Percentiles rank a stretch among this genome's conserved stretches.
These are phyloP conservation scores for Drosophila neocordata DNA, from an alignment of 1,140 invertebrate species.

Conservation along the genomic window DNA sequence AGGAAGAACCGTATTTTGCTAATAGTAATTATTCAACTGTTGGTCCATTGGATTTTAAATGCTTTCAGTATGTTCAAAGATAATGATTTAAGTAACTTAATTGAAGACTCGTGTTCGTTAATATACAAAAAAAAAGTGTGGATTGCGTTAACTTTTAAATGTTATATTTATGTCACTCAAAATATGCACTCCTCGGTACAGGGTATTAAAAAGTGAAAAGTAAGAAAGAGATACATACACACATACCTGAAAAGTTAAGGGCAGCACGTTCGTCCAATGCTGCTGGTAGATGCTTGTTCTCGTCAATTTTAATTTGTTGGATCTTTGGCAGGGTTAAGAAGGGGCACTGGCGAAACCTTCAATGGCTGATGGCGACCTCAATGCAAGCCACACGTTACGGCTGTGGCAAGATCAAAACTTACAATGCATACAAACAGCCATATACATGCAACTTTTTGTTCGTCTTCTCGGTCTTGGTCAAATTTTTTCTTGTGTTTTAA, in stretches of 20 bases:
- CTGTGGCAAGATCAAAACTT: conserved; percentile 30
- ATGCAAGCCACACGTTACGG: conserved; percentile 74
- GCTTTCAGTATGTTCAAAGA: too few species aligned
- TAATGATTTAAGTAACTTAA: too few species aligned
- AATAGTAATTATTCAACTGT: too few species aligned
- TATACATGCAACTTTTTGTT: conserved; percentile 38
- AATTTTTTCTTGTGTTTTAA: conserved; percentile 47
- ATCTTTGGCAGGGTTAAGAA: conserved; percentile 48
- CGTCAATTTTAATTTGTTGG: conserved; percentile 66
- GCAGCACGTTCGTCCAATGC: conserved; percentile 48
- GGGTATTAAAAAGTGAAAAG: conserved; percentile 16
- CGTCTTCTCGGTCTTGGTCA: conserved; percentile 78
- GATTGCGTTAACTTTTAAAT: too few species aligned
- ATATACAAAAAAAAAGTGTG: too few species aligned
- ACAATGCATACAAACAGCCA: conserved; percentile 2
- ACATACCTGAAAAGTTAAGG: too few species aligned
- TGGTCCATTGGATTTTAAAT: too few species aligned
- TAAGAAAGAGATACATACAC: background rate
- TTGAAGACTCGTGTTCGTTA: too few species aligned
- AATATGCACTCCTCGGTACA: too few species aligned
- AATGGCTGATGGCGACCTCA: conserved; percentile 76
- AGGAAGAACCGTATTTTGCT: too few species aligned
- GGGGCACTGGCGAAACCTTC: conserved; percentile 56
- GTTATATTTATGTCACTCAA: too few species aligned
- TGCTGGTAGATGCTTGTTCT: conserved; percentile 31